Evolutionary conservation across 2,113 vertebrate genomes (phyloP), one percentile per base, ranked within the genome.

Genomic region (Uria aalge): DNA sequence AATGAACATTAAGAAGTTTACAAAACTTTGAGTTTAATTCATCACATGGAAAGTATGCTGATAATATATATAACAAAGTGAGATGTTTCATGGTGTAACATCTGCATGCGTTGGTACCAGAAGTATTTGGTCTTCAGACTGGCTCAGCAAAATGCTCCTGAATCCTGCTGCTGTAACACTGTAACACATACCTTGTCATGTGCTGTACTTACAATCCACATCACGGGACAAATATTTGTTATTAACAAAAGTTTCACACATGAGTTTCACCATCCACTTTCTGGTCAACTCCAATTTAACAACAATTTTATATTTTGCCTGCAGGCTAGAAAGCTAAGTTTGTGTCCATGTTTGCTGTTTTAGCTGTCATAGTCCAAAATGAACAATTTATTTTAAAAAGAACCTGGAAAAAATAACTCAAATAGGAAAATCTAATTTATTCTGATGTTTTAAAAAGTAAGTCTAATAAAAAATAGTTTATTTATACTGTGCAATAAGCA

Each of bases 261-360:
- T 5, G 4, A 86, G 59, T 92, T 97, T 97, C 93, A 92, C 88
- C 92, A 77, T 95, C 60, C 12, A 3, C 93, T 96, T 97, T 97
- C 88, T 93, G 55, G 63, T 95, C 81, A 38, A 63, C 59, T 96
- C 93, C 62, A 88, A 83, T 96, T 95, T 97, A 98, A 97, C 75
- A 97, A 66, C 40, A 88, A 72, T 95, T 96, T 95, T 85, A 15
- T 96, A n/a, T 91, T 97, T 96, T 96, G 66, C 94, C 94, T 12
- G 1, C 32, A 96, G 96, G 92, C 96, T 94, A 89, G 80, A 94
- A 96, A 88, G 80, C 56, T 77, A 71, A 67, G 24, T 75, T 92
- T 90, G n/a, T 91, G 86, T 94, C 94, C 95, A 55, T 97, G 52
- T 57, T 85, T 97, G 97, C 93, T 96, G 74, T 93, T 97, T 96